phyloP scores from a whole-genome alignment of 2,797 vertebrate genomes.

The Mus caroli region DNA sequence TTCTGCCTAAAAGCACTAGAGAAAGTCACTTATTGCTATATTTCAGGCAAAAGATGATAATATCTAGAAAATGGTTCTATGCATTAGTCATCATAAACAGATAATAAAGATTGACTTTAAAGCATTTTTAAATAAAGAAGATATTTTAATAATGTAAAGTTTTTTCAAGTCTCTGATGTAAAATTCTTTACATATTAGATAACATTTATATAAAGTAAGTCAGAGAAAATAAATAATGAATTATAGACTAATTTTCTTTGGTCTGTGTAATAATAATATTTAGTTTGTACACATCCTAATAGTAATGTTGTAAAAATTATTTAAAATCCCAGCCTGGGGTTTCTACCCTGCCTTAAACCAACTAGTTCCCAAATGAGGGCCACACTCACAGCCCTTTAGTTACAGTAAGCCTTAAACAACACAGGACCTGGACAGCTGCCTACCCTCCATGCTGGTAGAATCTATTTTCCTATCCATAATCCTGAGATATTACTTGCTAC shows the following conservation, averaged over 20 bases:
- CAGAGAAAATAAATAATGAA: constrained; percentile 20
- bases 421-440: neutral
- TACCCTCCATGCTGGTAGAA: neutral
- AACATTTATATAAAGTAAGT: neutral
- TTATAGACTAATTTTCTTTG: constrained; percentile 39
- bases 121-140: constrained; percentile 49
- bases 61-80: neutral
- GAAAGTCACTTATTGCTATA: constrained; percentile 45
- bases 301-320: neutral
- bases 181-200: constrained; percentile 22
- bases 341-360: neutral
- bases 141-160: constrained; percentile 14
- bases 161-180: constrained; percentile 28
- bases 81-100: neutral
- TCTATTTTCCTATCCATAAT: neutral
- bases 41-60: constrained; percentile 28
- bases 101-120: constrained; percentile 58
- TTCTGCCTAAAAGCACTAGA: neutral
- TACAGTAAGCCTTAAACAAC: neutral
- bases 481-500: neutral
- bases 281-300: constrained; percentile 56
- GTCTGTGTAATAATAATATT: constrained; percentile 54
- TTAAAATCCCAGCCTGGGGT: neutral
- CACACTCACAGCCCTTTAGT: neutral
- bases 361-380: neutral